A percentile compares a stretch with the other conserved stretches of the same genome.
phyloP scores from a whole-genome alignment of 2,888 invertebrate genomes.

The Sarcophaga caerulescens region DNA sequence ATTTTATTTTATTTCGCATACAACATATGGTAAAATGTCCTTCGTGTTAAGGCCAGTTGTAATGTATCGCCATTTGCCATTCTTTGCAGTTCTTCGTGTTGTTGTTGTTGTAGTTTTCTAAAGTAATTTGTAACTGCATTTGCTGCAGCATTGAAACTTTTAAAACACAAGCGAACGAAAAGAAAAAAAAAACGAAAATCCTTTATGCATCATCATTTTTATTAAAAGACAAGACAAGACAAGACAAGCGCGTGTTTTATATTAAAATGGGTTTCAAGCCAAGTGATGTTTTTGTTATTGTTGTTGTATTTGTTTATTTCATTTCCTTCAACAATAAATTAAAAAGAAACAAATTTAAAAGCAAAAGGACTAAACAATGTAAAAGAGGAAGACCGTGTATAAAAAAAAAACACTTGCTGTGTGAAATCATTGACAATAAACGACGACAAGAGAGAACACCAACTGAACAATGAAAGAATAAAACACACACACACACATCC shows the following conservation, averaged over 20 bases:
- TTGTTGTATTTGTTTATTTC: not conserved
- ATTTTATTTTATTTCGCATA: not conserved
- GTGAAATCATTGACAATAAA: slow-evolving; percentile 23
- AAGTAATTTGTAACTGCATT: slow-evolving; percentile 23
- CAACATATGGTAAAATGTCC: slow-evolving; percentile 13
- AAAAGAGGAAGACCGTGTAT: not conserved
- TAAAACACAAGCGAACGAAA: not conserved
- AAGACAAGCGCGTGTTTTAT: not conserved
- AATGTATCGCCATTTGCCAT: not conserved
- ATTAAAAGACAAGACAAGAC: too few relatives aligned
- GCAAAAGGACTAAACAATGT: not conserved
- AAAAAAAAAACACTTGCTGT: slow-evolving; percentile 4
- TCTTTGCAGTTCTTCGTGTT: not conserved
- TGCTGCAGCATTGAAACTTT: slow-evolving; percentile 10
- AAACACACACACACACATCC: not conserved
- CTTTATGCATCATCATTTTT: not conserved
- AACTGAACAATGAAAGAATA: not conserved
- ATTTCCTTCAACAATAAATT: not conserved
- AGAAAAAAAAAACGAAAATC: slow-evolving; percentile 14
- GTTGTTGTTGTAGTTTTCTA: not conserved
- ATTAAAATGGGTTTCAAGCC: not conserved
- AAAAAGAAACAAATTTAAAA: not conserved
- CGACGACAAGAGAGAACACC: not conserved
- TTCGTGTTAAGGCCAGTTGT: slow-evolving; percentile 24
- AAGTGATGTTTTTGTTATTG: not conserved